Evolutionary conservation across 2,888 invertebrate genomes (phyloP), one percentile per base, ranked within the genome.

Genomic region (Coremacera marginata): DNA sequence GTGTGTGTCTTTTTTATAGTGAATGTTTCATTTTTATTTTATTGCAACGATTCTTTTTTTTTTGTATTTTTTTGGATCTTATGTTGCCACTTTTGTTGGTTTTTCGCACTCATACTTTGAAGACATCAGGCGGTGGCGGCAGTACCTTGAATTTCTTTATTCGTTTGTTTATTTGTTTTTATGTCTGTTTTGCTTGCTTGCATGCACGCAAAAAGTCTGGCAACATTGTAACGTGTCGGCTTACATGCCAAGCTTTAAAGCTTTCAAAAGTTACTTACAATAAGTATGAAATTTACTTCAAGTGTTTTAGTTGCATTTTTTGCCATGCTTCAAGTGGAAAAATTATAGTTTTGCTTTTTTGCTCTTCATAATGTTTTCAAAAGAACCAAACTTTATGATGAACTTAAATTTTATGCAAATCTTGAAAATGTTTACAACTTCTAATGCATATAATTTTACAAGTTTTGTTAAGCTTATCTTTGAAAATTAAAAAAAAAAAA

Each of bases 211-310:
- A 16, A 57, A 65, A 65, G 27, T 65, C 31, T 65, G 27, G 63
- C 63, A 65, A 65, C 37, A 31, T 62, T 62, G 62, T 62, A 62
- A 62, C 25, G 31, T 65, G 63, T 37, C 63, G 19, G 63, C 63
- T 65, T 65, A 65, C 63, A 65, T 65, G 63, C 16, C 27, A 60
- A 60, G 25, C 60, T 60, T 65, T 65, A 65, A 65, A 55, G 55
- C 55, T 55, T 55, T 55, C 44, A 55, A 55, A 55, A 55, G 19
- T 55, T 55, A 55, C 44, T 44, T 44, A 44, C 44, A 44, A 44
- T 14, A 55, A 55, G n/a, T n/a, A 22, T 22, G 55, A 55, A 55
- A 55, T 55, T 55, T 55, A 55, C 55, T 55, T 55, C 19, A 55
- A 55, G 55, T 55, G 55, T 3, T n/a, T n/a, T 55, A 8, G 37